Evolutionary conservation across 2,888 invertebrate genomes (phyloP).

Genomic region (Cataglyphis cursor): DNA sequence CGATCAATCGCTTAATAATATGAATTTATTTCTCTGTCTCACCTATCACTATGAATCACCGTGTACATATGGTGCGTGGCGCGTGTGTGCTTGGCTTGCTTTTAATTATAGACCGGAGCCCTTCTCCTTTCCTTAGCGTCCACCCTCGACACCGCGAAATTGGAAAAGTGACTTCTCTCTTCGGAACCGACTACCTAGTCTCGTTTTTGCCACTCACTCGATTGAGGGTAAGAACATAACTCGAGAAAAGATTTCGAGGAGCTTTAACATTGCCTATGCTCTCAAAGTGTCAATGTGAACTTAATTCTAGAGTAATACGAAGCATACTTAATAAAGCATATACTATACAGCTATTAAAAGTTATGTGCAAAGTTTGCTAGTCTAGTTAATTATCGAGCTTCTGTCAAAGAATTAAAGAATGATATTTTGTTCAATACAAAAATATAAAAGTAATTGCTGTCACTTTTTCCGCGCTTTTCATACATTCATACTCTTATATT

Average conservation of each 20-base stretch:
- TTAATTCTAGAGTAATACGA: constrained; percentile 21
- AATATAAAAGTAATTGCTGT: background rate
- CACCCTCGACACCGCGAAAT: constrained; percentile 77
- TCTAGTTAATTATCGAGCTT: constrained; percentile 23
- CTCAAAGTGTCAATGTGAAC: background rate
- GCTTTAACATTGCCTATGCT: constrained; percentile 7
- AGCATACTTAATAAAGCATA: constrained; percentile 15
- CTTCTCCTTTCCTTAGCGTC: constrained; percentile 72
- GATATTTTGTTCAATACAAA: background rate
- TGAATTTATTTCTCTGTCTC: constrained; percentile 3
- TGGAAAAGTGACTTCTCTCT: constrained; percentile 70
- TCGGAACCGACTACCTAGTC: constrained; percentile 45
- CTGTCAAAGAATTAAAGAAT: background rate
- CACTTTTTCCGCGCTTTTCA: background rate
- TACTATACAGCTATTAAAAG: constrained; percentile 8
- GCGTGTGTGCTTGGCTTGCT: constrained; percentile 65
- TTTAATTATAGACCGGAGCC: constrained; percentile 79
- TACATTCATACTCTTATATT: background rate
- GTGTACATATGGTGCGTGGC: constrained; percentile 41
- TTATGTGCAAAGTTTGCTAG: constrained; percentile 22
- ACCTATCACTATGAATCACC: constrained; percentile 46
- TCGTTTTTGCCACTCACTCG: constrained; percentile 49
- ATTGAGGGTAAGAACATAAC: constrained; percentile 52
- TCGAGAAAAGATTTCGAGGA: constrained; percentile 28
- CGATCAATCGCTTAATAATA: background rate